These are phyloP conservation scores for Gymnodraco acuticeps DNA, from an alignment of 2,797 vertebrate species.

Conservation along the genomic window DNA sequence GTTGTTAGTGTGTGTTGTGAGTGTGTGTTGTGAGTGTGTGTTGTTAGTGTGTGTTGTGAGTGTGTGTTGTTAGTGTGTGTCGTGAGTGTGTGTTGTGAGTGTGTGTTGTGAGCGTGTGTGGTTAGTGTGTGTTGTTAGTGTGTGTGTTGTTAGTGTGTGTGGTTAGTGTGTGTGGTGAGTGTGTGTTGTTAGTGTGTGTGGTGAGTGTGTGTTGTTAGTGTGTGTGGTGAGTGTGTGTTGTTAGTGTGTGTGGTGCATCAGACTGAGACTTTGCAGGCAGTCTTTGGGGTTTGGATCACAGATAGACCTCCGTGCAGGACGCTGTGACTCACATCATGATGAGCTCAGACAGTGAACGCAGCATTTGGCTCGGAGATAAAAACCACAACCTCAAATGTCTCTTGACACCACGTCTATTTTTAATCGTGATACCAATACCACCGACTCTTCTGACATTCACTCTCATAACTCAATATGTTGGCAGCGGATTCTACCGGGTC, in stretches of 20 bases:
- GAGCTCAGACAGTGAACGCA: constrained; percentile 77
- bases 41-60: too few species aligned
- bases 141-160: too few species aligned
- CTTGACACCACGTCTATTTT: constrained; percentile 76
- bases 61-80: neutral
- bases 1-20: constrained; percentile 48
- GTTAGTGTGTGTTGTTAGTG: neutral
- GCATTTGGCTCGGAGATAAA: constrained; percentile 66
- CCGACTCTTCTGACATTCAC: constrained; percentile 40
- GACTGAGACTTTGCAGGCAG: constrained; percentile 39
- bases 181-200: too few species aligned
- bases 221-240: neutral
- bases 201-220: too few species aligned
- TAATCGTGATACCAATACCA: constrained; percentile 46
- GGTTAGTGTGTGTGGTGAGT: too few species aligned
- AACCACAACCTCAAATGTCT: constrained; percentile 68
- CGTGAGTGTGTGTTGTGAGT: constrained; percentile 8
- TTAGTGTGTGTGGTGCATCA: neutral
- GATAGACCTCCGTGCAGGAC: constrained; percentile 61
- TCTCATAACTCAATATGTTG: constrained; percentile 19
- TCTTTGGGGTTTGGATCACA: constrained; percentile 27
- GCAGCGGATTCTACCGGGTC: neutral
- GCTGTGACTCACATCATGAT: constrained; percentile 68
- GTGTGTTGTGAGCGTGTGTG: neutral
- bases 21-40: constrained; percentile 12